These are phyloP conservation scores for Luidia sarsii DNA, from an alignment of 53 echinoderm and acorn worm genomes.

Conservation along the genomic window DNA sequence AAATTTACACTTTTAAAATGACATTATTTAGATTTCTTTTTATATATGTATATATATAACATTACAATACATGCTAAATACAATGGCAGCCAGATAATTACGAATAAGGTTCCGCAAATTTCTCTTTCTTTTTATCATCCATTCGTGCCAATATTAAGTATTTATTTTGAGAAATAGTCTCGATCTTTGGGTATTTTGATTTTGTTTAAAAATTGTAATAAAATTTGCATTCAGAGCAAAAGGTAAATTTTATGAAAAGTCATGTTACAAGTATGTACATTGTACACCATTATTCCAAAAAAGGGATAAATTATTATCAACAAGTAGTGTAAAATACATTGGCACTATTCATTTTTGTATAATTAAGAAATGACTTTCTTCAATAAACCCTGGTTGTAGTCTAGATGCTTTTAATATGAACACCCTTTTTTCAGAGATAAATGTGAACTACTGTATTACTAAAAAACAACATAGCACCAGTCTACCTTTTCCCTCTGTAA, in stretches of 20 bases:
- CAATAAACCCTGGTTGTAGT: too few relatives aligned
- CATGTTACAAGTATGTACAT: conserved; percentile 6
- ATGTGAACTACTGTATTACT: neutral
- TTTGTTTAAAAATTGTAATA: neutral
- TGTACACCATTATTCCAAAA: neutral
- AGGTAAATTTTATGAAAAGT: too few relatives aligned
- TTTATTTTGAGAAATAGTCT: conserved; percentile 6
- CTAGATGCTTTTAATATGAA: too few relatives aligned
- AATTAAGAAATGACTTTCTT: too few relatives aligned
- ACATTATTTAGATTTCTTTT: neutral
- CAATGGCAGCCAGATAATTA: neutral
- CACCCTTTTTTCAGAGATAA: neutral
- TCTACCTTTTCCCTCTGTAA: too few relatives aligned
- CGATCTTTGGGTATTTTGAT: conserved; percentile 34
- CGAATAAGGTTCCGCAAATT: too few relatives aligned
- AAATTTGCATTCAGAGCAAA: too few relatives aligned
- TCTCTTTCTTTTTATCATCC: neutral
- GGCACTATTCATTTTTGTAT: neutral
- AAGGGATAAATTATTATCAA: conserved; percentile 10
- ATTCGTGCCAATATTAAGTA: neutral
- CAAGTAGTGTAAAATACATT: neutral
- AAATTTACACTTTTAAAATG: conserved; percentile 13
- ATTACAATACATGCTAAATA: conserved; percentile 29
- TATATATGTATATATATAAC: too few relatives aligned
- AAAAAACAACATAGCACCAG: neutral